Evolutionary conservation across 2,888 invertebrate species (phyloP).

Genomic region (Sarcophaga subvicina): DNA sequence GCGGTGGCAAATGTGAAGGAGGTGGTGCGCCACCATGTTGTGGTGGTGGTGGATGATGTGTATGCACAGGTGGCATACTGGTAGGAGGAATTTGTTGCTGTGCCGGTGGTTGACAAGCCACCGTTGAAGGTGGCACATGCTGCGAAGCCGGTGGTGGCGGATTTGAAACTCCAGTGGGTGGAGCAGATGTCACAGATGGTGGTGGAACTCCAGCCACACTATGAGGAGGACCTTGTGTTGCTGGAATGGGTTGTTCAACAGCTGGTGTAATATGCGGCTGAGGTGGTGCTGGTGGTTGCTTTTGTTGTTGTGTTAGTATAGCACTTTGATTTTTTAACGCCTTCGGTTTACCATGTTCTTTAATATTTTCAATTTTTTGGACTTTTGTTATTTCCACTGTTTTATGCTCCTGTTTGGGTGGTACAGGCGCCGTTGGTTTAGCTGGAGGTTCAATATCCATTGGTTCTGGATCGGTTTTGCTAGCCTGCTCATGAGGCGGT

Average conservation of each 20-base stretch:
- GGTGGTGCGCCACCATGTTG: conserved; percentile 81
- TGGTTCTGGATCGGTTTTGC: conserved; percentile 80
- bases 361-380: conserved; percentile 45
- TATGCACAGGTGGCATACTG: conserved; percentile 70
- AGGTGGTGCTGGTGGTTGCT: conserved; percentile 48
- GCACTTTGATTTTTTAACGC: conserved; percentile 68
- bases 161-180: conserved; percentile 45
- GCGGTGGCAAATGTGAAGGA: conserved; percentile 82
- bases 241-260: conserved; percentile 53
- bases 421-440: conserved; percentile 77
- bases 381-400: conserved; percentile 49
- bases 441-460: conserved; percentile 80
- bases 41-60: conserved; percentile 76
- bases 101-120: conserved; percentile 56
- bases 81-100: conserved; percentile 67
- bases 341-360: conserved; percentile 55
- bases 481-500: conserved; percentile 74
- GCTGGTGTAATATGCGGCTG: conserved; percentile 45
- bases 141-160: conserved; percentile 60
- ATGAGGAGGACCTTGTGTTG: conserved; percentile 65
- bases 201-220: conserved; percentile 41
- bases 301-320: conserved; percentile 66
- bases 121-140: conserved; percentile 55
- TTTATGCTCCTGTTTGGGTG: conserved; percentile 71
- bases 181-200: conserved; percentile 30